Conservation (phyloP, 2,113 vertebrate species). For the Phaethornis superciliosus region DNA sequence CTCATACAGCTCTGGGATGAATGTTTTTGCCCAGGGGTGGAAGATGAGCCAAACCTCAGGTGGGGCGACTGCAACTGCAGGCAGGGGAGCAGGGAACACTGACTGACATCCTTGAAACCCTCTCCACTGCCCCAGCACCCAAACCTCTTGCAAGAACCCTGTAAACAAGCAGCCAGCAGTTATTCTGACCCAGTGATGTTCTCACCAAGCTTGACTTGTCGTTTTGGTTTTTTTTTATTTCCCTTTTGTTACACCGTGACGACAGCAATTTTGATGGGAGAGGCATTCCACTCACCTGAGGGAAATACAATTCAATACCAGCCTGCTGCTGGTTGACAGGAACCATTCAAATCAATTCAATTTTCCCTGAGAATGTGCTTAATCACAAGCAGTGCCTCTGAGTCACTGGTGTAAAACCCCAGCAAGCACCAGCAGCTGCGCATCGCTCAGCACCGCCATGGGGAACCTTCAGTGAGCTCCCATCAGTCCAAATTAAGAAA, state of each 20-base stretch:
- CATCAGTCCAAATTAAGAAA: not conserved
- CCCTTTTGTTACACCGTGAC: not conserved
- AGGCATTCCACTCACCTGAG: slow-evolving; percentile 5
- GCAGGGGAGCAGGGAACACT: not conserved
- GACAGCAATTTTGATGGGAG: not conserved
- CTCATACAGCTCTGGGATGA: fast-evolving
- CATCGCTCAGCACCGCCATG: no score
- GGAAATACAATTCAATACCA: not conserved
- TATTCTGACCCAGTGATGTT: not conserved
- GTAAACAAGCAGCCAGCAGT: not conserved
- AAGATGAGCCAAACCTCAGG: not conserved
- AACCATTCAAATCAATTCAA: not conserved
- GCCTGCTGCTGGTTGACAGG: not conserved
- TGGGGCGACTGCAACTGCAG: not conserved
- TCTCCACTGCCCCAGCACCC: not conserved
- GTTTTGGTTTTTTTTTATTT: not conserved
- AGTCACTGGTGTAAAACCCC: not conserved
- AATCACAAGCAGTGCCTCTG: not conserved
- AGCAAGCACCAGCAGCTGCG: not conserved
- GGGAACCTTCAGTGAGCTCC: not conserved
- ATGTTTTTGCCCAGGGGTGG: not conserved
- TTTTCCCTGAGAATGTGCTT: not conserved
- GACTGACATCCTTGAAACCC: not conserved
- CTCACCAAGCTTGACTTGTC: not conserved
- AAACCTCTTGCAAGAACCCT: not conserved